Base-by-base conservation (phyloP, 2,113 vertebrate genomes). In the Aix galericulata region DNA sequence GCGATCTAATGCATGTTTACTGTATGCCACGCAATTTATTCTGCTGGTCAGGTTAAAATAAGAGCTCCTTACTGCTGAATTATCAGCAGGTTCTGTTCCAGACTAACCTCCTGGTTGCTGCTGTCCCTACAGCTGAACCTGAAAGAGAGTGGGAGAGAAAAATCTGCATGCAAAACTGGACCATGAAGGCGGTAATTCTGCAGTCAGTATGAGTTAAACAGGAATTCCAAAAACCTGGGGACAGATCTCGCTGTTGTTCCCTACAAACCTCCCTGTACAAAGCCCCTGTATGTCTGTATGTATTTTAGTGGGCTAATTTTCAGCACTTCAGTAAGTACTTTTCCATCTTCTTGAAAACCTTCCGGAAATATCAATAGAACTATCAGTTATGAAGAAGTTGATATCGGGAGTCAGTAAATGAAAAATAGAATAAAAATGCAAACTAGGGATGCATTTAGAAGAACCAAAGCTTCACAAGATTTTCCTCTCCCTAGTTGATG, bases 341-440 rank as follows among this genome's bases (percentile, higher is more conserved):
- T 66, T 68, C 53, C 53, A 63, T 59, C 69, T 82, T 82, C 62
- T 53, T 66, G 69, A 85, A 96, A 93, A 86, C 40, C 44, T 69
- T 94, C 82, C 2, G 17, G 79, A 93, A 81, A 77, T 80, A 94
- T 93, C 80, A 83, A 90, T 34, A 44, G 64, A 93, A 81, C 58
- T 63, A 74, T 87, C 85, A 89, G 44, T 85, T 93, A 94, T 32
- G 72, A 60, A 89, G 69, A 83, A 74, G 58, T 80, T 86, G 67
- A 38, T 93, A 68, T 63, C 88, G 74, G 68, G 29, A 82, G 95
- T 34, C 88, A 90, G 75, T 80, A 68, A 88, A 89, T 23, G 58
- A 93, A 94, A 95, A 95, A 91, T 18, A 69, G 91, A 93, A 89
- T 82, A 87, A 86, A 91, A 72, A 95, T 53, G 62, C 52, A 90